A percentile compares a stretch with the other conserved stretches of the same genome.
Evolutionary conservation across 2,888 invertebrate genomes (phyloP).

Genomic region (Lycophotia porphyrea): DNA sequence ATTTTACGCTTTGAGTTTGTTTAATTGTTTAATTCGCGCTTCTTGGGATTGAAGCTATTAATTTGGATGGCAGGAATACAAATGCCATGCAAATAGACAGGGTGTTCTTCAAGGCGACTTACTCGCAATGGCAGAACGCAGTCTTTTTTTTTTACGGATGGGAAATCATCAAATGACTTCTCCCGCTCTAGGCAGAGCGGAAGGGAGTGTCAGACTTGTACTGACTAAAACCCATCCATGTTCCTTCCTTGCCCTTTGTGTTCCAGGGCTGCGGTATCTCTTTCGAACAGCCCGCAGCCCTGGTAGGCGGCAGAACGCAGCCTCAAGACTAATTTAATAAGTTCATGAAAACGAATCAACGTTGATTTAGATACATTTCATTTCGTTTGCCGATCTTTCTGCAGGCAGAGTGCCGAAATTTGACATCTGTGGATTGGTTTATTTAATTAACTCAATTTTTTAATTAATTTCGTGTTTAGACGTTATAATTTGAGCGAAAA

Average conservation of each 20-base stretch:
- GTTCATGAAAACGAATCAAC: neutral
- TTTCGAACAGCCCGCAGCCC: too few species aligned
- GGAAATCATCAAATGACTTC: too few species aligned
- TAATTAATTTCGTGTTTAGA: neutral
- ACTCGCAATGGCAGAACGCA: neutral
- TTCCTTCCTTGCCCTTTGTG: too few species aligned
- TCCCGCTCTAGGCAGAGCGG: too few species aligned
- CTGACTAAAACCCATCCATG: too few species aligned
- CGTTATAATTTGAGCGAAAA: neutral
- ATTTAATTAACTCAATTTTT: neutral
- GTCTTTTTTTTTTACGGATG: too few species aligned
- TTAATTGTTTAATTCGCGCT: slow-evolving; percentile 22
- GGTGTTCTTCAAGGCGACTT: neutral
- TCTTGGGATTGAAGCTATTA: slow-evolving; percentile 3
- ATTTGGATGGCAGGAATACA: neutral
- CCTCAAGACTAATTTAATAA: neutral
- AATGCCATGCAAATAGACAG: too few species aligned
- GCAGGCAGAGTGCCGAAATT: neutral
- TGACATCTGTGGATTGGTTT: neutral
- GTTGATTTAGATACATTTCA: neutral
- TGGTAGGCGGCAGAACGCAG: neutral
- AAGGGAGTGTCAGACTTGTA: too few species aligned
- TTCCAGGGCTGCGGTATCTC: too few species aligned
- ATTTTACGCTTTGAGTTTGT: slow-evolving; percentile 27
- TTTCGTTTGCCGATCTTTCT: neutral